Base-by-base conservation (phyloP, 2,113 vertebrate genomes). In the Ranitomeya variabilis region DNA sequence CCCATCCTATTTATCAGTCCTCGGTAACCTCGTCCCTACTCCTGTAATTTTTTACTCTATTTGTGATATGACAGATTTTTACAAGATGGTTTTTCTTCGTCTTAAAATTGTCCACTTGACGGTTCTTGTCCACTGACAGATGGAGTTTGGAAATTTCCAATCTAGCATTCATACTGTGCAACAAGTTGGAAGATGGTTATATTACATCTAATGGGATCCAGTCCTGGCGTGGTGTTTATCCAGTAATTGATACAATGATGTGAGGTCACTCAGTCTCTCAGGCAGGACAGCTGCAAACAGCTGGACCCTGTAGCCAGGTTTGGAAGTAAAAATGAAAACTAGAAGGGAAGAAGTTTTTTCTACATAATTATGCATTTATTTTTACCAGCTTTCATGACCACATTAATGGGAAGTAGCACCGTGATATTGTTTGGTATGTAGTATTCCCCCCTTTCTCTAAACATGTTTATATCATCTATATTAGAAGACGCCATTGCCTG, bases 201-300 rank as follows among this genome's bases (percentile, higher is more conserved):
- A 51, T 26, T 60, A 26, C 26, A 37, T 18, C 37, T 59, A 81
- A 81, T 81, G 57, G 7, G 57, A 62, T 57, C 1, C 52, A 18
- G 78, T 37, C 23, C 60, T 62, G 15, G 15, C 7, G 57, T 37
- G 11, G 79, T 62, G 23, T 81, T 81, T 26, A 60, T 62, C 4
- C 23, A 31, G 79, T 81, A 81, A 81, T 13, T 18, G 57, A 45
- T 37, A 62, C 23, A 18, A 31, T 31, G 78, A 0, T 62, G 59
- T 31, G 79, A 62, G 57, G 59, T 60, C 79, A 81, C 16, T 37
- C 6, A 15, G 55, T 19, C 55, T 81, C 5, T 52, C 15, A 6
- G 55, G n/a, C 13, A 23, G 57, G 79, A 80, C 79, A 62, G 79
- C 54, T 80, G 79, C 79, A 31, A 80, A 80, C 79, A 80, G 55